Base-by-base conservation (phyloP, 2,113 vertebrate species). In the Lepus europaeus region DNA sequence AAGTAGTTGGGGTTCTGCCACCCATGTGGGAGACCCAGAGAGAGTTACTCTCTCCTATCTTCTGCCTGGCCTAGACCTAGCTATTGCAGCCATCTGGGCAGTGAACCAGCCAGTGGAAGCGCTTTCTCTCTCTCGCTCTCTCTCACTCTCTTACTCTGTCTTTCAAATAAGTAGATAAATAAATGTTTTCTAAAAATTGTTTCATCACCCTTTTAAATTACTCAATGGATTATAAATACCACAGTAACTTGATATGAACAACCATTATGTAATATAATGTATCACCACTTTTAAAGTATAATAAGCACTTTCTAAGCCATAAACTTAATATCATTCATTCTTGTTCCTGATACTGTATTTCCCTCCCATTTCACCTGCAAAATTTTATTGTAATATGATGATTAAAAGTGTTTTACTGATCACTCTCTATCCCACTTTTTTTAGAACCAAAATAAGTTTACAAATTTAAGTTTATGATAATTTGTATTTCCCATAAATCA, bases 171-270 rank as follows among this genome's bases (percentile, higher is more conserved):
- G 17, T 59, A 59, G 17, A 59, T 59, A 59, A 56, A 56, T 56
- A 56, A 59, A 59, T 59, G 45, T 45, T 45, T 45, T 45, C 45
- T 45, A 45, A 45, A 45, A 45, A 82, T 19, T 20, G 10, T 82
- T 76, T 25, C 9, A 59, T 69, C 53, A 45, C 33, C 68, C 39
- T 89, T 94, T 86, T 68, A 94, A 86, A 73, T 91, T 74, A 82
- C 68, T 95, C 72, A 74, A 31, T 78, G 64, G 11, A 91, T 29
- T 83, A 53, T 49, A 93, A 92, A 68, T 69, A 61, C 8, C 39
- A 84, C 3, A 85, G n/a, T 64, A 74, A 63, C 36, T 59, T 86
- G 4, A 16, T 73, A 83, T 56, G 39, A 49, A 79, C 76, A 19
- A 93, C 25, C 33, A 89, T 31, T 17, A 70, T 74, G 31, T 85